phyloP scores from a whole-genome alignment of 2,113 vertebrate genomes.

The Phaetusa simplex region DNA sequence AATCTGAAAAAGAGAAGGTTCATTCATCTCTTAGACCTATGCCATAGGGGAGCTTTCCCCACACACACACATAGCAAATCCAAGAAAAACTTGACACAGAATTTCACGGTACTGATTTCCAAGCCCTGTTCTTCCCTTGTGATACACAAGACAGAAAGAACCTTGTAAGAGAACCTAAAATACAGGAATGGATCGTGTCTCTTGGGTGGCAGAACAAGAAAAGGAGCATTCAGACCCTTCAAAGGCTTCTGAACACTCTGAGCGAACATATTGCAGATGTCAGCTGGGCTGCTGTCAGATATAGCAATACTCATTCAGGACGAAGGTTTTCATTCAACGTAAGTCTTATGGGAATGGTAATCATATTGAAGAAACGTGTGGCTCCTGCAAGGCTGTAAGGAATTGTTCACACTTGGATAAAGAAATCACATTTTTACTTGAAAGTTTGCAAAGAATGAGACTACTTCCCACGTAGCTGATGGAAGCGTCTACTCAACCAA shows the following conservation, averaged over 20 bases:
- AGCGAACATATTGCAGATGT: not conserved
- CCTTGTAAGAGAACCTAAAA: conserved; percentile 18
- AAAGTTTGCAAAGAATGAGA: not conserved
- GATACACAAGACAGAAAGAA: not conserved
- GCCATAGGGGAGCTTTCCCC: not conserved
- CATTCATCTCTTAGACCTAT: conserved; percentile 15
- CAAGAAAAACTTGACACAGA: conserved; percentile 46
- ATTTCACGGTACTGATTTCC: conserved; percentile 19
- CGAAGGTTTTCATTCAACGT: not conserved
- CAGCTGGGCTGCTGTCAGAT: not conserved
- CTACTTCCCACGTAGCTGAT: not conserved
- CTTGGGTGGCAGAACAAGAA: not conserved
- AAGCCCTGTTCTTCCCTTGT: not conserved
- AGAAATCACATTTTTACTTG: not conserved
- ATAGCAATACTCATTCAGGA: not conserved
- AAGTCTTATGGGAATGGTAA: not conserved
- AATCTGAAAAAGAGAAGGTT: conserved; percentile 28
- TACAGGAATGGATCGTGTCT: not conserved
- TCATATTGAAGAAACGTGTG: not conserved
- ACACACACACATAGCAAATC: not conserved
- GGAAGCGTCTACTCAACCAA: not conserved
- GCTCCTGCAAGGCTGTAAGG: not conserved
- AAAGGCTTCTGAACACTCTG: not conserved
- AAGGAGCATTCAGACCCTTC: not conserved
- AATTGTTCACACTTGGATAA: not conserved